A percentile compares a stretch with the other conserved stretches of the same genome.
Evolutionary conservation across 2,888 invertebrate species (phyloP).

Genomic region (Orthosia gothica): DNA sequence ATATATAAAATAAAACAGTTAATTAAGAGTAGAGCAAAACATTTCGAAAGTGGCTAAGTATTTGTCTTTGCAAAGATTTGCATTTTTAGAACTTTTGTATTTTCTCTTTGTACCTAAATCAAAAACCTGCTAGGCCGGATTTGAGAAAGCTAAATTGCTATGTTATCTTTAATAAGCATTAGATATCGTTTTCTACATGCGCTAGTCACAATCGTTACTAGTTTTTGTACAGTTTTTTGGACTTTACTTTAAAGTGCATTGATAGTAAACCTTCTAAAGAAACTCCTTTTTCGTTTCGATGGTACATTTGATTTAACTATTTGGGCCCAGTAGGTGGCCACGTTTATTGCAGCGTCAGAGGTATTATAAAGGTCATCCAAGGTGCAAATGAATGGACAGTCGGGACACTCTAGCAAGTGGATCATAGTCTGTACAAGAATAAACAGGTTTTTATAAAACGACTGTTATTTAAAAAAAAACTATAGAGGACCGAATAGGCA

Average conservation of each 20-base stretch:
- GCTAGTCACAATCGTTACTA: constrained; percentile 11
- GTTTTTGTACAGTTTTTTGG: constrained; percentile 6
- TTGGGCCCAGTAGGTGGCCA: no score
- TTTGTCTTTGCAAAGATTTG: constrained; percentile 11
- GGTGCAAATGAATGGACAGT: no score
- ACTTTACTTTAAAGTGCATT: neutral
- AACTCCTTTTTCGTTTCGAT: no score
- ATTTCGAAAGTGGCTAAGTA: constrained; percentile 12
- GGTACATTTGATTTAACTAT: no score
- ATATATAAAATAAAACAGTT: constrained; percentile 3
- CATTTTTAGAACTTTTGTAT: constrained; percentile 25
- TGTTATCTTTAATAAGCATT: constrained; percentile 14
- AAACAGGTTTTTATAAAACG: no score
- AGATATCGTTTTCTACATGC: constrained; percentile 3
- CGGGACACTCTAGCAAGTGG: no score
- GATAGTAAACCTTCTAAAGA: no score
- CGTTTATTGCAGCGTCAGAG: no score
- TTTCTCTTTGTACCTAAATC: constrained; percentile 33
- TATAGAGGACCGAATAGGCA: no score
- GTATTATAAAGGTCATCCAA: no score
- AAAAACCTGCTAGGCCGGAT: constrained; percentile 36
- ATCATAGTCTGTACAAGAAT: no score
- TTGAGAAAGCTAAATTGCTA: constrained; percentile 35
- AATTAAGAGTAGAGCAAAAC: neutral
- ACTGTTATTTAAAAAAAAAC: no score